Percentiles rank a stretch among this genome's conserved stretches.
phyloP scores from a whole-genome alignment of 2,888 invertebrate species.

The Spatulosminthurus flaviceps region DNA sequence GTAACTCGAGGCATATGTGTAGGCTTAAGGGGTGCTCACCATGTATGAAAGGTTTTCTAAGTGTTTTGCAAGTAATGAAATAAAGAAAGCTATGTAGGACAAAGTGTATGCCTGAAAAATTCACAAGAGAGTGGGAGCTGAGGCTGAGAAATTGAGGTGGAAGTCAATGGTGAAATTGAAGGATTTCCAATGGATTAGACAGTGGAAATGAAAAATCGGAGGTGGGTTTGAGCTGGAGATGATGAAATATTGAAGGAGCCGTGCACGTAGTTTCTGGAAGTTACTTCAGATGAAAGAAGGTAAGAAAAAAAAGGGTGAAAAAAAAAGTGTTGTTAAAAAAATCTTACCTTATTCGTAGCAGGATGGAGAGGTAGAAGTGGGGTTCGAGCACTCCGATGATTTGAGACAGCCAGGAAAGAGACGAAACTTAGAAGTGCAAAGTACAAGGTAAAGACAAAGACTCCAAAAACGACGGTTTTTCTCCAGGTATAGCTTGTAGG shows the following conservation, averaged over 20 bases:
- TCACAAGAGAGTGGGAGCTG: background rate
- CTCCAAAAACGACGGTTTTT: conserved; percentile 60
- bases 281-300: background rate
- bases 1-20: too few relatives aligned
- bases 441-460: conserved; percentile 61
- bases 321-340: background rate
- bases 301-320: background rate
- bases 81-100: background rate
- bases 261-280: too few relatives aligned
- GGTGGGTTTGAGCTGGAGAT: background rate
- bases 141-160: background rate
- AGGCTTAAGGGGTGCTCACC: too few relatives aligned
- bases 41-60: too few relatives aligned
- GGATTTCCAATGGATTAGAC: background rate
- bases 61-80: too few relatives aligned
- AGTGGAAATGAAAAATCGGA: conserved; percentile 9
- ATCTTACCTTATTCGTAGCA: conserved; percentile 32
- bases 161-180: conserved; percentile 6
- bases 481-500: conserved; percentile 57
- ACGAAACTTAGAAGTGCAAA: conserved; percentile 62
- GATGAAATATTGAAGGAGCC: background rate
- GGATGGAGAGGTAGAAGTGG: conserved; percentile 31
- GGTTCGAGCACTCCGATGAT: conserved; percentile 48
- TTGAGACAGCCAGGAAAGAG: conserved; percentile 61
- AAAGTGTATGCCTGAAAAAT: background rate